phyloP scores from a whole-genome alignment of 30 jellyfish, hydroid and myxozoan genomes.

The Mastigias papua region DNA sequence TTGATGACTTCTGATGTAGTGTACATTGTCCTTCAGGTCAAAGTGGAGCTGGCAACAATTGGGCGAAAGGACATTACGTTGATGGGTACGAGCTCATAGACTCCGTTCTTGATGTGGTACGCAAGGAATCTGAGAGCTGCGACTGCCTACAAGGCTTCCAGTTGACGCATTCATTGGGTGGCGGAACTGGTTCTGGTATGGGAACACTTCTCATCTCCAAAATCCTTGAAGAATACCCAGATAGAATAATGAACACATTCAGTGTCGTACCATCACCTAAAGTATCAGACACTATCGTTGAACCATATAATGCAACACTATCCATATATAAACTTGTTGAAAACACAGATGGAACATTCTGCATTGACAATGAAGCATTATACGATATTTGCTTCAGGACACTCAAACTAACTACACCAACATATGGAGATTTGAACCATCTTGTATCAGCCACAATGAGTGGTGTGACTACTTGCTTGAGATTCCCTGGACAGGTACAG shows the following conservation, averaged over 20 bases:
- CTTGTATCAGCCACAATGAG: constrained; percentile 97
- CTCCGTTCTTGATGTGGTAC: constrained; percentile 78
- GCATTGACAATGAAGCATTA: constrained; percentile 96
- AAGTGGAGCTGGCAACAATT: constrained; percentile 97
- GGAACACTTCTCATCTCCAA: constrained; percentile 93
- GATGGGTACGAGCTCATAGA: constrained; percentile 95
- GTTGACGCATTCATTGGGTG: constrained; percentile 95
- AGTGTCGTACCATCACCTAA: constrained; percentile 96
- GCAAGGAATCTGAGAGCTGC: constrained; percentile 92
- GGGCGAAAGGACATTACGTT: constrained; percentile 98
- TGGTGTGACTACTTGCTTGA: constrained; percentile 93
- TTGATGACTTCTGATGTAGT: too few relatives aligned
- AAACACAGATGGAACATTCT: constrained; percentile 93
- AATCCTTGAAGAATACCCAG: constrained; percentile 97
- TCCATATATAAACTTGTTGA: constrained; percentile 93
- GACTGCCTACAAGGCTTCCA: constrained; percentile 95
- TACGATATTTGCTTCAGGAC: constrained; percentile 94
- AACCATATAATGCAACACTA: constrained; percentile 93
- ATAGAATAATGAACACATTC: constrained; percentile 89
- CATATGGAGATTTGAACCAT: constrained; percentile 93
- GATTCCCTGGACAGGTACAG: constrained; percentile 95
- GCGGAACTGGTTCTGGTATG: constrained; percentile 98
- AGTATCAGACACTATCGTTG: constrained; percentile 98
- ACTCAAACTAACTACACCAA: constrained; percentile 90
- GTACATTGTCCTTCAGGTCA: constrained; percentile 62